Conservation (phyloP, 1,140 invertebrate genomes). For the Antheraea pernyi region DNA sequence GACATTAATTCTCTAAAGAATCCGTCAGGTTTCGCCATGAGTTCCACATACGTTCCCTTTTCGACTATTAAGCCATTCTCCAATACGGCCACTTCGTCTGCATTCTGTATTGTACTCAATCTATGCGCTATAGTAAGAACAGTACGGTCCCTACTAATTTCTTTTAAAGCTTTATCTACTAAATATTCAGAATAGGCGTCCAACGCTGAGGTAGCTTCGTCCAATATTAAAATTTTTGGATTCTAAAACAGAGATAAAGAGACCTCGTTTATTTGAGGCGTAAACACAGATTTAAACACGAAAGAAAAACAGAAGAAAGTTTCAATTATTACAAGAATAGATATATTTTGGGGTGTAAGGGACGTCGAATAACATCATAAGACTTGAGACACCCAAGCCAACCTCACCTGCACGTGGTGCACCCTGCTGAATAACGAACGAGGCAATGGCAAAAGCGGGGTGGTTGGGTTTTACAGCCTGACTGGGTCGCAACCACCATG, state of each 20-base stretch:
- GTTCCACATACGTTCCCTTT: constrained; percentile 85
- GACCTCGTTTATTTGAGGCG: too few species aligned
- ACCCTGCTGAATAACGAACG: too few species aligned
- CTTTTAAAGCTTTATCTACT: constrained; percentile 92
- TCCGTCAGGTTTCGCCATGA: constrained; percentile 58
- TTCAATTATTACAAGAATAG: too few species aligned
- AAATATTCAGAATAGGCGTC: constrained; percentile 94
- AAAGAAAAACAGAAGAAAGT: too few species aligned
- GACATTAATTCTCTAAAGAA: constrained; percentile 65
- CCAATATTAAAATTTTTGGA: constrained; percentile 90
- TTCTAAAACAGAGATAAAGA: constrained; percentile 80
- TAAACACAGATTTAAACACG: too few species aligned
- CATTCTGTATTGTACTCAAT: constrained; percentile 94
- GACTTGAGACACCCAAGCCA: too few species aligned
- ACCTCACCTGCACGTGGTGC: too few species aligned
- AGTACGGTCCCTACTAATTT: constrained; percentile 88
- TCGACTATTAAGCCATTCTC: constrained; percentile 91
- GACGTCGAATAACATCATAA: too few species aligned
- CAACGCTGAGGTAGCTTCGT: constrained; percentile 95
- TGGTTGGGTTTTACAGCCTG: too few species aligned
- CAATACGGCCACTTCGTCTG: constrained; percentile 94
- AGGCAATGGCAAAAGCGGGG: too few species aligned
- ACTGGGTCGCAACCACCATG: too few species aligned
- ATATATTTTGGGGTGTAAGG: too few species aligned
- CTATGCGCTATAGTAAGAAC: constrained; percentile 96